Base-by-base conservation (phyloP, 2,888 invertebrate species). In the Mythimna albipuncta region DNA sequence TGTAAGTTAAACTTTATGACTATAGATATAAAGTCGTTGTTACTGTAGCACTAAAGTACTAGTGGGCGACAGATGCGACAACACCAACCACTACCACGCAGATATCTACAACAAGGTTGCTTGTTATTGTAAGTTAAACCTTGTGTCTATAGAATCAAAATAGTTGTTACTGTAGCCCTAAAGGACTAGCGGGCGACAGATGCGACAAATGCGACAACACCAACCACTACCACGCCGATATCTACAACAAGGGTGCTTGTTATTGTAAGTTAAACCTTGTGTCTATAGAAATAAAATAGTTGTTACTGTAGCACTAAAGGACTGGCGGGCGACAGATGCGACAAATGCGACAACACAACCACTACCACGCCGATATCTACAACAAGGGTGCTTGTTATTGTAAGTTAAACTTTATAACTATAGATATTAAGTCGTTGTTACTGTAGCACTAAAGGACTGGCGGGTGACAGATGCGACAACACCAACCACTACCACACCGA, bases 321-420 rank as follows among this genome's bases (percentile, higher is more conserved):
- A 32, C 32, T 32, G 3, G 32, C 3, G 32, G 32, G 32, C 5
- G 32, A 32, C 32, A 32, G 32, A 32, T 32, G 32, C 2, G 32
- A 32, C 32, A 32, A 32, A 32, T 32, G 32, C 32, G 32, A 4
- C 32, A 32, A 98, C 67, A 98, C 98, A 99, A 99, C 94, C 98
- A 99, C 89, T 99, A 99, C 93, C 98, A 98, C 90, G 99, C 99
- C 0, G 99, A 99, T 94, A 32, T 99, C 0, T 98, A 98, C 59
- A 98, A 98, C 89, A 98, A 98, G 92, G 99, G 99, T 70, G 99
- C 99, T 0, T 99, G 99, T 94, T 99, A 99, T 92, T 99, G 99
- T 99, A 93, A 50, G 50, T 50, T 19, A 11, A 19, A 50, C 19
- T 6, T 47, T 47, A 47, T 47, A 16, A 0, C 13, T 16, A 5